These are phyloP conservation scores for Mionectes macconnelli DNA, from an alignment of 2,113 vertebrate species.

Conservation along the genomic window DNA sequence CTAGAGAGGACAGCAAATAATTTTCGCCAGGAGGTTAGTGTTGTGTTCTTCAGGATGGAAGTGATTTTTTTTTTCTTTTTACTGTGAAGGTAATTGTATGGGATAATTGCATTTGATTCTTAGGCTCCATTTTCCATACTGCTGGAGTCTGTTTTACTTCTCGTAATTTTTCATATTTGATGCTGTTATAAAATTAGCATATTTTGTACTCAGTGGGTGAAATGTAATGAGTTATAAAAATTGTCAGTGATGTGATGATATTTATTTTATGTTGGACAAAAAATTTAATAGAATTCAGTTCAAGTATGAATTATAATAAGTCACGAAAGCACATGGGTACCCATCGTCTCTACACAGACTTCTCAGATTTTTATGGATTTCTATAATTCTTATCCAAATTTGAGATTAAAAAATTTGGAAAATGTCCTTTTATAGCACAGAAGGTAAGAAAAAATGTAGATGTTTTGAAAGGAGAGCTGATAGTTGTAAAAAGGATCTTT, in stretches of 20 bases:
- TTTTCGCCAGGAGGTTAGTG: conserved; percentile 85
- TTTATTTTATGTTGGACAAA: neutral
- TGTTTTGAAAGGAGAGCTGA: neutral
- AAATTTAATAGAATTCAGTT: neutral
- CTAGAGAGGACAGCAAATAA: conserved; percentile 87
- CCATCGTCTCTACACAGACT: neutral
- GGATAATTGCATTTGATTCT: neutral
- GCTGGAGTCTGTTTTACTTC: neutral
- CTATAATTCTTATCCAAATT: neutral
- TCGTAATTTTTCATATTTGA: neutral
- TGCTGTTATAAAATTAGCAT: neutral
- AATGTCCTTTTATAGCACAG: neutral
- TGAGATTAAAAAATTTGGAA: neutral
- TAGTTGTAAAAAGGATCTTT: neutral
- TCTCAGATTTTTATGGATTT: neutral
- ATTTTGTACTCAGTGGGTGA: neutral
- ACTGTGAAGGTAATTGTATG: neutral
- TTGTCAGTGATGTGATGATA: neutral
- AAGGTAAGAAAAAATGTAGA: neutral
- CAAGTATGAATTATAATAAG: neutral
- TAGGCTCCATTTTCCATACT: neutral
- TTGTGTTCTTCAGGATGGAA: neutral
- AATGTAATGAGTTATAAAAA: neutral
- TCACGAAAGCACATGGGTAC: neutral
- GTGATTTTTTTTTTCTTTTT: neutral